Evolutionary conservation across 2,797 vertebrate genomes (phyloP), one percentile per base, ranked within the genome.

Genomic region (Sebastes trivittatus): DNA sequence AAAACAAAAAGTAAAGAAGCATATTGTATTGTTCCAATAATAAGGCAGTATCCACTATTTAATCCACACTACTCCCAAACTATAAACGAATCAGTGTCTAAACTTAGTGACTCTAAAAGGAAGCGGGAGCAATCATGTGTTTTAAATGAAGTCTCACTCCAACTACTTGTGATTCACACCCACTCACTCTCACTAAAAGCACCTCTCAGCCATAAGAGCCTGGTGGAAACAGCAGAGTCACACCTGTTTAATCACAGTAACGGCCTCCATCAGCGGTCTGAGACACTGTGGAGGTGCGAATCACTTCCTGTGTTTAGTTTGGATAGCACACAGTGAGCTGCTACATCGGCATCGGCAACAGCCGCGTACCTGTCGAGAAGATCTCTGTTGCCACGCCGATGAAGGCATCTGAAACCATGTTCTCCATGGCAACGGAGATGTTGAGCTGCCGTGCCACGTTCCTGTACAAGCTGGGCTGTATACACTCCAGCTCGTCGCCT

Each of bases 401-500:
- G 84, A 99, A 98, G 9, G 98, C 98, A 0, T 99, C 98, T 0
- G 97, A 97, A 93, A 99, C 97, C 92, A 97, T 95, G 0, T 89
- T 95, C 94, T 99, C 98, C 0, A 97, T 96, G 85, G 97, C 94
- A 89, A 99, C 95, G 0, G 97, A 96, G 91, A 99, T 96, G 94
- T 97, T 98, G 86, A 99, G 94, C 78, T 99, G 98, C 30, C 97
- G 96, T 0, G 98, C 97, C 13, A 99, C 95, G 1, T 99, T 98
- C 46, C 97, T 95, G 93, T 98, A 99, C 42, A 99, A 89, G 0
- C 95, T 94, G 66, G 98, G 98, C 66, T 97, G 95, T 72, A 99
- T 97, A 88, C 96, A 96, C 89, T 99, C 98, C 95, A 99, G 93
- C 93, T 99, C 98, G 4, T 99, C 98, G 27, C 97, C 98, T 94